Percentiles rank a stretch among this genome's conserved stretches.
Conservation (phyloP, 1,140 invertebrate species). For the Conus ventricosus region DNA sequence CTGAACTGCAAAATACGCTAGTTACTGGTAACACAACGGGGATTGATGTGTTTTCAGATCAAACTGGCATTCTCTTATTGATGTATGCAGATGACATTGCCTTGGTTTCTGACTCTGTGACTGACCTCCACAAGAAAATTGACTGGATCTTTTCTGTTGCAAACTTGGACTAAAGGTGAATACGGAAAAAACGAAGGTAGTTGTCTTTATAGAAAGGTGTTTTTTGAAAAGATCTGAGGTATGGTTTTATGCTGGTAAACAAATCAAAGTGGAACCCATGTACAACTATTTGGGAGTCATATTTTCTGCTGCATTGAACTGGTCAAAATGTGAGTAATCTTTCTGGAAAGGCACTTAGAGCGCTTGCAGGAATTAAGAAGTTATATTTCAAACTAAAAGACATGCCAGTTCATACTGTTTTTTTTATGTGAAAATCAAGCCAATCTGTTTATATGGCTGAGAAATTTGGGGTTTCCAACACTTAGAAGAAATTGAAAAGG, state of each 20-base stretch:
- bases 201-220: not conserved
- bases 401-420: too few species aligned
- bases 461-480: not conserved
- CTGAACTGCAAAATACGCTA: not conserved
- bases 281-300: not conserved
- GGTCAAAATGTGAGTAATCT: not conserved
- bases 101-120: not conserved
- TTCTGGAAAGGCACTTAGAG: not conserved
- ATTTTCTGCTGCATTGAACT: not conserved
- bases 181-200: not conserved
- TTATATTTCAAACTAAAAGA: not conserved
- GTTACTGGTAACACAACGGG: not conserved
- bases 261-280: slow-evolving; percentile 2
- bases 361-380: not conserved
- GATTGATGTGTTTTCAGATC: not conserved
- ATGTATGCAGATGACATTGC: slow-evolving; percentile 4
- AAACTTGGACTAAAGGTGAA: not conserved
- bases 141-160: not conserved
- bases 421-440: not conserved
- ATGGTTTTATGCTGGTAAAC: not conserved
- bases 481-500: not conserved
- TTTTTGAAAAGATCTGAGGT: not conserved
- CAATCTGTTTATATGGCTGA: not conserved
- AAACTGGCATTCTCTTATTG: slow-evolving; percentile 3
- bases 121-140: not conserved